Percentiles rank a stretch among this genome's conserved stretches.
These are phyloP conservation scores for Eristalis arbustorum DNA, from an alignment of 2,888 invertebrate species.

Conservation along the genomic window DNA sequence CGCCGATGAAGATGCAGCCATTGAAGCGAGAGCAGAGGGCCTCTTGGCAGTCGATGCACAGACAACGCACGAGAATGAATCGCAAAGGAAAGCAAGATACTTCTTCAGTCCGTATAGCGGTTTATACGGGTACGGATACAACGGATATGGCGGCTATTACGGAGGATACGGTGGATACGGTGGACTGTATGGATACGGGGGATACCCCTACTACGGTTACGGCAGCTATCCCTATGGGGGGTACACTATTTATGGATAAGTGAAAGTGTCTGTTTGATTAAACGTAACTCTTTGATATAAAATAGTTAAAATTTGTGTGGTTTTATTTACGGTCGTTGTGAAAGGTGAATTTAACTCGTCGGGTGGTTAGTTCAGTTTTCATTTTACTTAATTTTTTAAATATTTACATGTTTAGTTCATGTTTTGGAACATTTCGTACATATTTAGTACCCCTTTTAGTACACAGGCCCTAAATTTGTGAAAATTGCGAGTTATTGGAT, in stretches of 20 bases:
- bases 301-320: not conserved
- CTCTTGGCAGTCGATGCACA: conserved; percentile 46
- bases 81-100: conserved; percentile 38
- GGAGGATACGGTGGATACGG: conserved; percentile 44
- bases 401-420: no score
- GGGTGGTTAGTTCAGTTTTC: no score
- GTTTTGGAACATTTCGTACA: no score
- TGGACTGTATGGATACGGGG: conserved; percentile 28
- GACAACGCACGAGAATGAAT: conserved; percentile 41
- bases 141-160: conserved; percentile 38
- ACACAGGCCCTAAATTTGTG: no score
- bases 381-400: no score
- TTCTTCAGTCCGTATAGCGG: conserved; percentile 29
- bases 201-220: conserved; percentile 44
- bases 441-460: no score
- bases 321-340: not conserved
- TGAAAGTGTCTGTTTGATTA: not conserved
- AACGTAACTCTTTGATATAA: not conserved
- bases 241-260: conserved; percentile 20
- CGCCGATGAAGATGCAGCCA: not conserved
- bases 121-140: conserved; percentile 28
- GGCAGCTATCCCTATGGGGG: conserved; percentile 17
- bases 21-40: conserved; percentile 22
- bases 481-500: no score
- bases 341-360: no score